Percentiles rank a stretch among this genome's conserved stretches.
phyloP scores from a whole-genome alignment of 2,113 vertebrate species.

The Glaucomys volans region DNA sequence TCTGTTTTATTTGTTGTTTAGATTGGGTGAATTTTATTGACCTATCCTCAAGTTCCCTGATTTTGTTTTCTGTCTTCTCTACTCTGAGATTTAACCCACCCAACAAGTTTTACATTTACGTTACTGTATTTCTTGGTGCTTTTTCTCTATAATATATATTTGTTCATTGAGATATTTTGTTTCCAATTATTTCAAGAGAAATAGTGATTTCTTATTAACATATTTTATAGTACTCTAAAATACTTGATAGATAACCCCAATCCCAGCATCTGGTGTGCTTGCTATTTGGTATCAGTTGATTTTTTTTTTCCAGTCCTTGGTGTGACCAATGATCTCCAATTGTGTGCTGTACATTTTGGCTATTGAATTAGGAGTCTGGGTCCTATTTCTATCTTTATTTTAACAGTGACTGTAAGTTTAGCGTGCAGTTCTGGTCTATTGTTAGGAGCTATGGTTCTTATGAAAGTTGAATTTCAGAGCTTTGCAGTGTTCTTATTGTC shows the following conservation, averaged over 20 bases:
- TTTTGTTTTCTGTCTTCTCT: neutral
- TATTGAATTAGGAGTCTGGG: neutral
- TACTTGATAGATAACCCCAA: neutral
- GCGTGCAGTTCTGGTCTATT: neutral
- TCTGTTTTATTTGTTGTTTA: neutral
- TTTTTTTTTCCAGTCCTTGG: neutral
- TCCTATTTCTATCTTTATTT: neutral
- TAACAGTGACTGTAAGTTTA: neutral
- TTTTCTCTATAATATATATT: neutral
- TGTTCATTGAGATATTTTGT: neutral
- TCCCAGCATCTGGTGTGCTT: neutral
- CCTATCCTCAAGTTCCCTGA: neutral
- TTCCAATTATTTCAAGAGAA: neutral
- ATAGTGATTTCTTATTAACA: neutral
- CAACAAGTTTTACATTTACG: neutral
- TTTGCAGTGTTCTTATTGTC: neutral
- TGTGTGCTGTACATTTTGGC: neutral
- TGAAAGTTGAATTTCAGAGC: conserved; percentile 7
- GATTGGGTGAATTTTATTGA: neutral
- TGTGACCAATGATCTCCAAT: neutral
- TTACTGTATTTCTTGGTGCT: neutral
- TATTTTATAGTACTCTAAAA: neutral
- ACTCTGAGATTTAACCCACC: neutral
- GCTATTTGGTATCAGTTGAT: neutral
- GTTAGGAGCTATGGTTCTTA: neutral